Evolutionary conservation across 92 coral and sea anemone genomes (phyloP), one percentile per base, ranked within the genome.

Genomic region (Zoanthus gigantus): DNA sequence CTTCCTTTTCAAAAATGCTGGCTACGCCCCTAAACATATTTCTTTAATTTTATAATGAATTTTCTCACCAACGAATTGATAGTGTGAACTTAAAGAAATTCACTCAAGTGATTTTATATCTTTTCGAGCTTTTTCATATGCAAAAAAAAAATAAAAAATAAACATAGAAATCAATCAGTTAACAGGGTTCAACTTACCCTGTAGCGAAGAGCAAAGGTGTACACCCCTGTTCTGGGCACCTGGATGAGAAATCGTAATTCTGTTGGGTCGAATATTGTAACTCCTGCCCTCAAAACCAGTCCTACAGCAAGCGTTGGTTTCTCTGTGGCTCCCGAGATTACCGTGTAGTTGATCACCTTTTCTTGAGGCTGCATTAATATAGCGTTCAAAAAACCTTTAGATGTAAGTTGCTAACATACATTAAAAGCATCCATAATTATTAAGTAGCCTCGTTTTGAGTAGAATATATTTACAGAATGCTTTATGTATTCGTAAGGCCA

Each of bases 151-250:
- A 63, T 1, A 8, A 17, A 17, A 30, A 63, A 17, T 6, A 9
- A 60, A 7, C 13, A 60, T 3, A 15, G 23, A 13, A 0, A 15
- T 14, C 0, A 63, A 17, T 5, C 9, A 16, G 30, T 17, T 63
- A 63, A 63, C 9, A 0, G 18, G 54, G 57, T 6, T 4, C n/a
- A n/a, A 80, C 96, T 73, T 78, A 97, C 99, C 94, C 82, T 88
- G 89, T 93, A 97, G 79, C 98, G 89, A 37, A 95, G 83, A 23
- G 92, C 86, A 18, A 94, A 77, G 5, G 94, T 84, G 80, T 83
- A 97, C 32, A 65, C 75, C 15, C 94, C 94, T 34, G 99, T 97
- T 72, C 86, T 90, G 0, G 99, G 99, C 37, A 97, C 68, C n/a
- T 82, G 74, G 0, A 92, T 91, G 23, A 72, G 78, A 87, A 97